Conservation (phyloP, 37 sponge, comb jelly and placozoan species). For the Ephydatia muelleri region DNA sequence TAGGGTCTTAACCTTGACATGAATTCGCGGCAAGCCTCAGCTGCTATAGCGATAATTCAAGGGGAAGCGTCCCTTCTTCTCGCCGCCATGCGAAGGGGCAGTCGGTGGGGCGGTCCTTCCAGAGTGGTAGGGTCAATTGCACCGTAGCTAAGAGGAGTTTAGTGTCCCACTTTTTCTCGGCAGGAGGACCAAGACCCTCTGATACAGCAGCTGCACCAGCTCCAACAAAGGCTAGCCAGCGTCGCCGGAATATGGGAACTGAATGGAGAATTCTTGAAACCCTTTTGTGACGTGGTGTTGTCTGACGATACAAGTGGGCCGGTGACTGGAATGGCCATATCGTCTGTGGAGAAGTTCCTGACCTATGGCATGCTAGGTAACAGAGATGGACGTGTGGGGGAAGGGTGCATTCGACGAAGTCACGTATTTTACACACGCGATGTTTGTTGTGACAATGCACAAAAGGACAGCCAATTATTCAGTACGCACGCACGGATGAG, state of each 20-base stretch:
- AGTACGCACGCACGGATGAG: too few relatives aligned
- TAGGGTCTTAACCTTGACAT: too few relatives aligned
- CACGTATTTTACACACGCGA: too few relatives aligned
- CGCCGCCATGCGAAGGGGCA: conserved; percentile 56
- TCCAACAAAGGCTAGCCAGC: conserved; percentile 26
- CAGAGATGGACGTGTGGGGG: not conserved
- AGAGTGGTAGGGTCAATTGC: conserved; percentile 3
- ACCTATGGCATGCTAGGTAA: conserved; percentile 80
- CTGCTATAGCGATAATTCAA: conserved; percentile 38
- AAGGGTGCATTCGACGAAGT: too few relatives aligned
- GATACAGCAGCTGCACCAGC: conserved; percentile 35
- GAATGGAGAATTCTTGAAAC: conserved; percentile 35
- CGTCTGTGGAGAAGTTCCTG: conserved; percentile 90
- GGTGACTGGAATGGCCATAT: conserved; percentile 91
- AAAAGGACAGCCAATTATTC: too few relatives aligned
- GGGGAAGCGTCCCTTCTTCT: conserved; percentile 85
- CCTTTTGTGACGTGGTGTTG: conserved; percentile 89
- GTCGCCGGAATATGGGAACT: not conserved
- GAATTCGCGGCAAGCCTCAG: too few relatives aligned
- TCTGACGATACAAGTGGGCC: conserved; percentile 89
- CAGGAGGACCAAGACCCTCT: conserved; percentile 70
- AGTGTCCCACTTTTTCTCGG: conserved; percentile 15
- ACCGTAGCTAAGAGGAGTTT: not conserved
- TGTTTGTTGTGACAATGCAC: too few relatives aligned
- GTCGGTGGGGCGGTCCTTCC: conserved; percentile 50